These are phyloP conservation scores for Xerus inauris DNA, from an alignment of 2,113 vertebrate species.

Conservation along the genomic window DNA sequence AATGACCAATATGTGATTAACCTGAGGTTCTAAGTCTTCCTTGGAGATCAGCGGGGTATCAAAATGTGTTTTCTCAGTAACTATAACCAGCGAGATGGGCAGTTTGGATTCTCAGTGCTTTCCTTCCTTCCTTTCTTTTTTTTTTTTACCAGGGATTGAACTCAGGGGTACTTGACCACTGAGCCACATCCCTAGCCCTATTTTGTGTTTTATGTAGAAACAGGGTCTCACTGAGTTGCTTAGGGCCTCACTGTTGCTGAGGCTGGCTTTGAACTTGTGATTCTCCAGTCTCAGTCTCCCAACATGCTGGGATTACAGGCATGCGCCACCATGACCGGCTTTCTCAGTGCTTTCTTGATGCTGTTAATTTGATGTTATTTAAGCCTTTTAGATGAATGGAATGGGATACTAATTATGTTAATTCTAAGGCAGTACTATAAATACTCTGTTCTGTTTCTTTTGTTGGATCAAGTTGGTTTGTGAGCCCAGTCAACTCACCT, in stretches of 20 bases:
- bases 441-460: constrained; percentile 9
- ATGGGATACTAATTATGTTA: constrained; percentile 17
- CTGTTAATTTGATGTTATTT: not conserved
- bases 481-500: constrained; percentile 6
- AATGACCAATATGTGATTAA: not conserved
- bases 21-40: not conserved
- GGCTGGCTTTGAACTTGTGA: no score
- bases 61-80: not conserved
- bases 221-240: no score
- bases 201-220: no score
- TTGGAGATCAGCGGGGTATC: not conserved
- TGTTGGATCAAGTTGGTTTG: not conserved
- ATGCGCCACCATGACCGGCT: no score
- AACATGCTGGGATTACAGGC: no score
- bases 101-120: not conserved
- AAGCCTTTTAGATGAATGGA: not conserved
- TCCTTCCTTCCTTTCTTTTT: no score
- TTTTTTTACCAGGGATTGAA: no score
- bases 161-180: no score
- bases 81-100: not conserved
- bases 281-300: no score
- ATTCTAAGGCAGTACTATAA: constrained; percentile 15
- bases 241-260: no score
- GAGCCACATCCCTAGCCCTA: no score
- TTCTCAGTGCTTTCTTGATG: not conserved